Conservation (phyloP, 2,113 vertebrate genomes). For the Cercocebus atys region DNA sequence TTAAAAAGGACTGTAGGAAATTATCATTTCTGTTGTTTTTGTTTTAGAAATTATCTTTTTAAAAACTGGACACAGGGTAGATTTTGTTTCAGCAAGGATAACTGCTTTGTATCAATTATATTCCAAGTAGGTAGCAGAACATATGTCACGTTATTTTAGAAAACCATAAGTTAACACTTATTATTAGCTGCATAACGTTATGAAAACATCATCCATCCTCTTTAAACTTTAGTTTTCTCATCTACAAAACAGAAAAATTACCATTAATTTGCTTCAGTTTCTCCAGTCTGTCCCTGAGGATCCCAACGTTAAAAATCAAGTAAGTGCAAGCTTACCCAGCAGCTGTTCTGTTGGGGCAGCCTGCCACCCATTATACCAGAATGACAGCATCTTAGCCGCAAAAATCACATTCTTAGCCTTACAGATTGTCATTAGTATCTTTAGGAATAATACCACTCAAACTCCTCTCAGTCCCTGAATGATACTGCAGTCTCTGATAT, state of each 20-base stretch:
- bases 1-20: constrained; percentile 39
- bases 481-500: neutral
- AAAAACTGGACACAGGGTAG: constrained; percentile 27
- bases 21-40: constrained; percentile 31
- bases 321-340: neutral
- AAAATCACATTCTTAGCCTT: neutral
- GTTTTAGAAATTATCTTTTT: constrained; percentile 52
- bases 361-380: neutral
- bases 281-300: constrained; percentile 1
- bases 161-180: neutral
- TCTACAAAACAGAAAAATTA: neutral
- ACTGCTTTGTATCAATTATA: neutral
- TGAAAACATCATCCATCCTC: neutral
- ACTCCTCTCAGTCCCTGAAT: neutral
- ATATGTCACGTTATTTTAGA: neutral
- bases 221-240: constrained; percentile 3
- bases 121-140: neutral
- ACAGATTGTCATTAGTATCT: neutral
- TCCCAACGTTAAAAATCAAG: constrained; percentile 15
- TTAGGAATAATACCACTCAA: neutral
- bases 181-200: neutral
- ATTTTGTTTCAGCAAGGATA: constrained; percentile 51
- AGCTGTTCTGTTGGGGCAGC: neutral
- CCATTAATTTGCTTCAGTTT: constrained; percentile 10
- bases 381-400: neutral